Evolutionary conservation across 2,888 invertebrate genomes (phyloP).

Genomic region (Cephalotes varians): DNA sequence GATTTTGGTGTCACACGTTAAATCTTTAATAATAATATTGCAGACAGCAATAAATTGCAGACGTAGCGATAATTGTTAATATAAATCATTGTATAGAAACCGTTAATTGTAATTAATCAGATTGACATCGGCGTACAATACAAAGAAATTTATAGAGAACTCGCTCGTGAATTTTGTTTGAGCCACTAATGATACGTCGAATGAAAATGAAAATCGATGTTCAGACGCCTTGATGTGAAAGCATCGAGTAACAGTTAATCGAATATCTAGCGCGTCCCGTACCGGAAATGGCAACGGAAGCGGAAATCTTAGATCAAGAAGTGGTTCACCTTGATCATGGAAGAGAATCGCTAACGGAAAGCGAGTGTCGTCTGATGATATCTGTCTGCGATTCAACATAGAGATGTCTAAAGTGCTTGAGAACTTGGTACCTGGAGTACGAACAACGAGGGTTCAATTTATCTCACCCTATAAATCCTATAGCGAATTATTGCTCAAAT

Average conservation of each 20-base stretch:
- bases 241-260: constrained; percentile 64
- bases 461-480: neutral
- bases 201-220: constrained; percentile 60
- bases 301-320: constrained; percentile 75
- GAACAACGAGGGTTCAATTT: constrained; percentile 17
- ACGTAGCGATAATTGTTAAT: neutral
- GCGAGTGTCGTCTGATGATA: constrained; percentile 42
- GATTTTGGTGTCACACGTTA: constrained; percentile 1
- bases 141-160: neutral
- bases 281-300: constrained; percentile 71
- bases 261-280: constrained; percentile 64
- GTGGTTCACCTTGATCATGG: constrained; percentile 59
- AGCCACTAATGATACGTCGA: neutral
- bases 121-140: no score
- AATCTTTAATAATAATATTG: neutral
- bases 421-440: constrained; percentile 1
- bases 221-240: constrained; percentile 32
- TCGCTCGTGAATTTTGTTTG: neutral
- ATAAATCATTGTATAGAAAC: neutral
- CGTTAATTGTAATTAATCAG: neutral
- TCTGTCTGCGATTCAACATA: constrained; percentile 24
- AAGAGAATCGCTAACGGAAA: constrained; percentile 35
- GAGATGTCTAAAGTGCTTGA: constrained; percentile 19
- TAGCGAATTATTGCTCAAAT: neutral
- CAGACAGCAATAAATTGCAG: neutral